Conservation (phyloP, 2,888 invertebrate genomes). For the Pantelozetes paolii region DNA sequence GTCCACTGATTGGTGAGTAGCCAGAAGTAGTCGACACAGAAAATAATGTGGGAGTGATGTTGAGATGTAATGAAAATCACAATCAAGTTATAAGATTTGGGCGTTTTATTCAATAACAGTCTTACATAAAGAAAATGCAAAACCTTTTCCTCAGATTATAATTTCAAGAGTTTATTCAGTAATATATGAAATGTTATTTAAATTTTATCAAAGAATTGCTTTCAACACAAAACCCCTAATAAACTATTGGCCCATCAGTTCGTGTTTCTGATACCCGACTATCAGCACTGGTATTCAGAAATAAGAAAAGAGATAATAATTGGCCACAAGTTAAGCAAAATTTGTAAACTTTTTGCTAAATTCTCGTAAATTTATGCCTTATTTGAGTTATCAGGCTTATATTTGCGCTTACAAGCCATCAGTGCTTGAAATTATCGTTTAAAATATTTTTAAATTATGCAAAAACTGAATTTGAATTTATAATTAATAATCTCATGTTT, state of each 20-base stretch:
- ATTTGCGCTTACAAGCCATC: too few relatives aligned
- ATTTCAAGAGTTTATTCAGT: constrained; percentile 1
- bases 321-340: constrained; percentile 29
- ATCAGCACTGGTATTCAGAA: not conserved
- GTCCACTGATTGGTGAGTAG: constrained; percentile 20
- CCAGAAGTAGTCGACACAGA: constrained; percentile 15
- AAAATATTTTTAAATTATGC: constrained; percentile 22
- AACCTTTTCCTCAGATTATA: not conserved
- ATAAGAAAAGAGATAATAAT: constrained; percentile 23
- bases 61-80: not conserved
- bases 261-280: not conserved
- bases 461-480: not conserved
- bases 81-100: constrained; percentile 34
- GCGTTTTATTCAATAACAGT: constrained; percentile 22
- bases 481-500: constrained; percentile 16
- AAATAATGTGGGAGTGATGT: constrained; percentile 27
- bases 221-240: constrained; percentile 12
- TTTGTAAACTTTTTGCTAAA: not conserved
- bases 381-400: too few relatives aligned
- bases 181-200: constrained; percentile 5
- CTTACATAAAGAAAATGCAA: not conserved
- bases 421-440: too few relatives aligned
- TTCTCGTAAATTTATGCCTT: too few relatives aligned
- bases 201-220: not conserved
- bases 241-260: constrained; percentile 10